Conservation (phyloP, 92 coral and sea anemone genomes). For the Montipora capitata region DNA sequence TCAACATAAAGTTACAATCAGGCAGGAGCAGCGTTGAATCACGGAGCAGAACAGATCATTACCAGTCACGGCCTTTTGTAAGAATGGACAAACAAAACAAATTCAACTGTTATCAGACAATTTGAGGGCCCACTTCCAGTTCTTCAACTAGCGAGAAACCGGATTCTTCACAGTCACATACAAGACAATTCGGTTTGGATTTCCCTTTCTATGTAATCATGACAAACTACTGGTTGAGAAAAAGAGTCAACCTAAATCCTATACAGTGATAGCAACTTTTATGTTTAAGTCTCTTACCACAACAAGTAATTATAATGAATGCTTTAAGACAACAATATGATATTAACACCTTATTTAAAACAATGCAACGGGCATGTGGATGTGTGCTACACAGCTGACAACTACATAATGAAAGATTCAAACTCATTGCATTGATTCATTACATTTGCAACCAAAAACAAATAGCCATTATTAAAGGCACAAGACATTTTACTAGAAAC, state of each 20-base stretch:
- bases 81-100: slow-evolving; percentile 57
- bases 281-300: no score
- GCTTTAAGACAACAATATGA: no score
- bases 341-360: no score
- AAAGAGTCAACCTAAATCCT: not conserved
- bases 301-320: no score
- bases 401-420: no score
- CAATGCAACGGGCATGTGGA: no score
- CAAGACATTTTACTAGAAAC: no score
- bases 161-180: not conserved
- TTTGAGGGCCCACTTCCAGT: not conserved
- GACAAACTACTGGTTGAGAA: not conserved
- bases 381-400: no score
- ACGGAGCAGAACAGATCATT: slow-evolving; percentile 41
- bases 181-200: not conserved
- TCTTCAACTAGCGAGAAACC: not conserved
- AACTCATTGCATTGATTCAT: no score
- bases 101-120: slow-evolving; percentile 25
- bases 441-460: no score
- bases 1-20: slow-evolving; percentile 21
- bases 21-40: slow-evolving; percentile 45
- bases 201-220: not conserved
- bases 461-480: no score
- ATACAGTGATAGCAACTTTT: no score
- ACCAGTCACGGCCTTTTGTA: slow-evolving; percentile 54